phyloP scores from a whole-genome alignment of 2,113 vertebrate species.

The Ivindomyrus marchei region DNA sequence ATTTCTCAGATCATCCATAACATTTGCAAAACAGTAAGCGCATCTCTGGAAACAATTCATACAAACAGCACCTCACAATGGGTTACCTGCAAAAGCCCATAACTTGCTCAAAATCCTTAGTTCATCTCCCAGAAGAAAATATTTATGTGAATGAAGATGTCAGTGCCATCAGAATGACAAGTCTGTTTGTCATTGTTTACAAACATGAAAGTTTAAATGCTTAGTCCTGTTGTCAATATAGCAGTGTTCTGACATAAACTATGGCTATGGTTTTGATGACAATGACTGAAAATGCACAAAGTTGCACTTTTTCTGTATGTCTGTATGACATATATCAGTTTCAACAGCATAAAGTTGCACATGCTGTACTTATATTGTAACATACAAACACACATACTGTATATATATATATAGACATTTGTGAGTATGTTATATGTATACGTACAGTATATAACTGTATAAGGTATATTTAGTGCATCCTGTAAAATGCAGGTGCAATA shows the following conservation, averaged over 20 bases:
- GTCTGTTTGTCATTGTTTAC: not conserved
- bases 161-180: not conserved
- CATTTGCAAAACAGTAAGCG: not conserved
- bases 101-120: not conserved
- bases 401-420: not conserved
- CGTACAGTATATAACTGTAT: not conserved
- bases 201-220: not conserved
- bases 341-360: not conserved
- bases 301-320: not conserved
- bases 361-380: not conserved
- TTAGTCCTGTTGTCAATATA: not conserved
- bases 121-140: not conserved
- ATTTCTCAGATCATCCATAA: not conserved
- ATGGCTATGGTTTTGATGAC: not conserved
- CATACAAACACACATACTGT: not conserved
- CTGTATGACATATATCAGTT: too few species aligned
- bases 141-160: not conserved
- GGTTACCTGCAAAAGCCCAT: not conserved
- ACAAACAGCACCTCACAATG: not conserved
- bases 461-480: not conserved
- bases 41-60: not conserved
- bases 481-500: not conserved
- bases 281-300: not conserved
- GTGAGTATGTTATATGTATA: not conserved
- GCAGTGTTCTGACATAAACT: not conserved